A percentile compares a stretch with the other conserved stretches of the same genome.
These are phyloP conservation scores for Peribatodes rhomboidaria DNA, from an alignment of 2,888 invertebrate genomes.

Conservation along the genomic window DNA sequence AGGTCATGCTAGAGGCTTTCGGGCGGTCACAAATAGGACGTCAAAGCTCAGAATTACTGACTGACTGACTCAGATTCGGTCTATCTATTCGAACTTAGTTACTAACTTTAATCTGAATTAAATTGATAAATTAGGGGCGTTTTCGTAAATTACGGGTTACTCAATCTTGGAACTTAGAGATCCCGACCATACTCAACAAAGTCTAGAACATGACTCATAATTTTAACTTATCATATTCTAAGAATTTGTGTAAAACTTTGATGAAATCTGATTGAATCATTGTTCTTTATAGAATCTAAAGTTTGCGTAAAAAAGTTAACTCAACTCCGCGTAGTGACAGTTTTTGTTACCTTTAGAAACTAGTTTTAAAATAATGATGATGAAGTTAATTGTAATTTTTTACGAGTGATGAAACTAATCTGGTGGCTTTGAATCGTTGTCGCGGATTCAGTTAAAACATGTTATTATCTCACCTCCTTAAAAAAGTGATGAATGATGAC, in stretches of 20 bases:
- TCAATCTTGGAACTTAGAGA: background rate
- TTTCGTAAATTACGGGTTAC: background rate
- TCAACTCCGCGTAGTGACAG: background rate
- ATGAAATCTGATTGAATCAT: constrained; percentile 12
- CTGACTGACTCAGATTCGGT: too few species aligned
- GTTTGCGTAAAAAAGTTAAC: background rate
- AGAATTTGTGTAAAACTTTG: constrained; percentile 3
- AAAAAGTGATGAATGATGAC: too few species aligned
- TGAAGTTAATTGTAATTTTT: background rate
- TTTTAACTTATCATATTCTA: background rate
- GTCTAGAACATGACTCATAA: background rate
- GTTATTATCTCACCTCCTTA: background rate
- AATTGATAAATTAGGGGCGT: background rate
- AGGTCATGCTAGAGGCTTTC: too few species aligned
- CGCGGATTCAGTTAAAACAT: background rate
- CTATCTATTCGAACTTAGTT: too few species aligned
- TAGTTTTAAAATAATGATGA: background rate
- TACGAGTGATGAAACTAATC: background rate
- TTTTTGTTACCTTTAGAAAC: constrained; percentile 1
- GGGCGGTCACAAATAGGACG: too few species aligned
- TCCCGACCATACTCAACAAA: background rate
- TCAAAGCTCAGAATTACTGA: too few species aligned
- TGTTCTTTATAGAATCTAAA: background rate
- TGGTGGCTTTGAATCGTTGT: background rate
- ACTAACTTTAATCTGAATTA: background rate